phyloP scores from a whole-genome alignment of 2,797 vertebrate genomes.

The Characodon lateralis region DNA sequence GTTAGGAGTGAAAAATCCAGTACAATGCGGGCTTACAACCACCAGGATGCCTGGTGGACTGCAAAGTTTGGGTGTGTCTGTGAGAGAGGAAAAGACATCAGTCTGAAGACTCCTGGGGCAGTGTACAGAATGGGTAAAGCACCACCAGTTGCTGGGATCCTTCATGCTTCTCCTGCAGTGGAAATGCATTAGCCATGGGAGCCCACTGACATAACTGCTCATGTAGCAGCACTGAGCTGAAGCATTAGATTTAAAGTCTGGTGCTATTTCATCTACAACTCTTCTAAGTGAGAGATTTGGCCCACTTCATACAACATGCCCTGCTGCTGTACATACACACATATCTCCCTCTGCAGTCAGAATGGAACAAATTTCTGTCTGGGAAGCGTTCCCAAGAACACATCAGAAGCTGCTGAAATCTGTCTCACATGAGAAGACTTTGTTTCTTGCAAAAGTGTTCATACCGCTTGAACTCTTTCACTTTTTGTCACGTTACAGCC shows the following conservation, averaged over 20 bases:
- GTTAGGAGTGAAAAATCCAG: slow-evolving; percentile 8
- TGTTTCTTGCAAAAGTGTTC: slow-evolving; percentile 10
- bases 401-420: slow-evolving; percentile 12
- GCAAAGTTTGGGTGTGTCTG: slow-evolving; percentile 8
- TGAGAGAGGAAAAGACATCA: neutral
- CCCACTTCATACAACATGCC: slow-evolving; percentile 21
- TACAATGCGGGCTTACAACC: neutral
- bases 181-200: slow-evolving; percentile 80
- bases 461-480: neutral
- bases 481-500: neutral
- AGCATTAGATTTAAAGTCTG: slow-evolving; percentile 59
- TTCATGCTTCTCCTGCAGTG: slow-evolving; percentile 70
- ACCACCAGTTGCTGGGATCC: slow-evolving; percentile 72
- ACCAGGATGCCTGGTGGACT: neutral
- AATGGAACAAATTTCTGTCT: slow-evolving; percentile 36
- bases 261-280: slow-evolving; percentile 53
- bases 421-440: slow-evolving; percentile 16
- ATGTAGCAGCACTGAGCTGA: slow-evolving; percentile 44
- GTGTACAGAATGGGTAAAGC: slow-evolving; percentile 60
- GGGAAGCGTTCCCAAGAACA: slow-evolving; percentile 35
- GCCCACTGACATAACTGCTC: slow-evolving; percentile 47
- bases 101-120: slow-evolving; percentile 6
- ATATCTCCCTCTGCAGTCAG: slow-evolving; percentile 33
- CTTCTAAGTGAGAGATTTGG: slow-evolving; percentile 54
- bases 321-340: slow-evolving; percentile 40